A percentile compares a stretch with the other conserved stretches of the same genome.
Evolutionary conservation across 2,113 vertebrate genomes (phyloP).

Genomic region (Larimichthys polyactis): DNA sequence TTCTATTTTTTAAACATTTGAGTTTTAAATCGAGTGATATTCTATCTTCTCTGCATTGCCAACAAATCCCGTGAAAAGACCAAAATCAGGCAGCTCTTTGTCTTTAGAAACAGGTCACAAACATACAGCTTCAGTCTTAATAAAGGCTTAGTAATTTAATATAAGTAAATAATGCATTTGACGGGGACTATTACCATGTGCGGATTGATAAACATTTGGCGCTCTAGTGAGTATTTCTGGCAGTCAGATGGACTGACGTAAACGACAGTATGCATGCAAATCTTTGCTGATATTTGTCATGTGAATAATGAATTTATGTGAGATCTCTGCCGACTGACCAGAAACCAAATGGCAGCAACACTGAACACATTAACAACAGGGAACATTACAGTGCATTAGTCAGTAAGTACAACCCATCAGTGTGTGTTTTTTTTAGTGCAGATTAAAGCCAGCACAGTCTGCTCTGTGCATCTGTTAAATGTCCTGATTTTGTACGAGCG

Average conservation of each 20-base stretch:
- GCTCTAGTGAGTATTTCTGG: neutral
- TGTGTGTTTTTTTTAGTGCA: conserved; percentile 37
- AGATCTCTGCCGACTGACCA: conserved; percentile 4
- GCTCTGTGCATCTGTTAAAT: conserved; percentile 57
- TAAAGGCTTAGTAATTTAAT: no score
- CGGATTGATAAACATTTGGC: no score
- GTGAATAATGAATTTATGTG: neutral
- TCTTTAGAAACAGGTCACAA: no score
- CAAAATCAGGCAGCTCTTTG: neutral
- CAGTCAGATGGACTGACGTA: neutral
- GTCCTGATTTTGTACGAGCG: conserved; percentile 46
- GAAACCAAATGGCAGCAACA: conserved; percentile 16
- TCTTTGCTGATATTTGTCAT: neutral
- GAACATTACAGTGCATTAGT: conserved; percentile 51
- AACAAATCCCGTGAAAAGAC: no score
- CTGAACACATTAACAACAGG: conserved; percentile 43
- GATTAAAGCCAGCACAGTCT: conserved; percentile 60
- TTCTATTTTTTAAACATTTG: neutral
- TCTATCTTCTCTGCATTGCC: neutral
- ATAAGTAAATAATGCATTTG: no score
- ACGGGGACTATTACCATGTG: no score
- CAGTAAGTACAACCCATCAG: conserved; percentile 34
- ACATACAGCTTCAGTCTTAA: no score
- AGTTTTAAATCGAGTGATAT: neutral
- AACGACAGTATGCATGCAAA: neutral